These are phyloP conservation scores for Barnardius zonarius DNA, from an alignment of 2,113 vertebrate genomes.

Conservation along the genomic window DNA sequence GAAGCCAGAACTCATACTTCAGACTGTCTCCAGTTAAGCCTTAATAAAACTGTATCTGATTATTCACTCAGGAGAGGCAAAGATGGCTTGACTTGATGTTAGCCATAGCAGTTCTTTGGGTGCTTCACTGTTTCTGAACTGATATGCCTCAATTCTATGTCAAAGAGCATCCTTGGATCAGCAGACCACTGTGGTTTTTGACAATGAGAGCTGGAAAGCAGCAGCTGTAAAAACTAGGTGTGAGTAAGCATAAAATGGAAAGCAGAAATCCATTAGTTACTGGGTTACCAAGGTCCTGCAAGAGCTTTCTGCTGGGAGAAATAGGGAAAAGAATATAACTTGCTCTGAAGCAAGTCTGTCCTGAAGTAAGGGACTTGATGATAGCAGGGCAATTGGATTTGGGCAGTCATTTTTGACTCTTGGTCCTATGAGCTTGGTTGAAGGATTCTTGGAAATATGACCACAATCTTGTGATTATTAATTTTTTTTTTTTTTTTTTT, in stretches of 20 bases:
- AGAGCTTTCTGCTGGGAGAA: neutral
- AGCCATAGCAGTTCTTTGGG: neutral
- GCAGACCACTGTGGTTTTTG: neutral
- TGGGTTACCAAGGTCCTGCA: neutral
- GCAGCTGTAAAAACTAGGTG: neutral
- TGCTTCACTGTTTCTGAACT: neutral
- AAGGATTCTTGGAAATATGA: neutral
- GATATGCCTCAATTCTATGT: rapidly evolving
- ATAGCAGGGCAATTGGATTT: neutral
- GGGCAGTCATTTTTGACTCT: neutral
- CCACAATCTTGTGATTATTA: neutral
- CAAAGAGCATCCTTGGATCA: neutral
- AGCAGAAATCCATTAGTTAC: neutral
- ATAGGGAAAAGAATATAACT: neutral
- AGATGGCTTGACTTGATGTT: neutral
- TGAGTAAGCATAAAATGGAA: neutral
- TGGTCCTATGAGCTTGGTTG: neutral
- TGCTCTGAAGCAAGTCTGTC: neutral
- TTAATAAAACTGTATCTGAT: neutral
- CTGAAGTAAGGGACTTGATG: neutral
- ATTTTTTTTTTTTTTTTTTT: neutral
- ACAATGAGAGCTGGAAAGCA: neutral
- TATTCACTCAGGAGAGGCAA: neutral
- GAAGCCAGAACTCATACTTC: neutral
- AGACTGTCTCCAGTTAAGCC: neutral